Base-by-base conservation (phyloP, 53 echinoderm and acorn worm species). In the Mesocentrotus franciscanus region DNA sequence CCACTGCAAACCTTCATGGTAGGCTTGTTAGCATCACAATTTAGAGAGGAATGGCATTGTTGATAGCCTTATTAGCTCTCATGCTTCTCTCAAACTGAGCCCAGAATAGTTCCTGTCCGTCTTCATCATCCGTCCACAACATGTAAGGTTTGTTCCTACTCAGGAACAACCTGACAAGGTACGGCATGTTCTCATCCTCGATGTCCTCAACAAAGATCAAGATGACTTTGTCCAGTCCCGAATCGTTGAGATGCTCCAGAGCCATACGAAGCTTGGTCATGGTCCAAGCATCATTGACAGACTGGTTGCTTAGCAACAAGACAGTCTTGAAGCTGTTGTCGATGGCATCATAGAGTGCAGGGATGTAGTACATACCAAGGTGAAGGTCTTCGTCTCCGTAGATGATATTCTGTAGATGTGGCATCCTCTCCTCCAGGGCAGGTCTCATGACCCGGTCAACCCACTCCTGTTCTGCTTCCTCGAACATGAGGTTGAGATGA, bases 261-360 rank as follows among this genome's bases (percentile, higher is more conserved):
- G 78, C 78, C 78, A 78, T 60, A 36, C 59, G 90, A 12, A 90
- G 90, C 90, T 90, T 90, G 10, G 90, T 90, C 90, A 90, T 90
- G 27, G 60, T 60, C 90, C 90, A 90, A 30, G 90, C 90, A 60
- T 90, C 90, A 7, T 90, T 17, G 1, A 60, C 29, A 16, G 27
- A 90, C 60, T 32, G 4, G 29, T 60, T 90, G 60, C 90, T 90
- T 27, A 90, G 58, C 90, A 90, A 60, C 90, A 90, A 32, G 59
- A 90, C 90, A 59, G 90, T 90, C 90, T 90, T 90, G 90, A 90
- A 90, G 90, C 90, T 90, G 60, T 90, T 90, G 90, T 90, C 90
- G 29, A 90, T 57, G 60, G 90, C 90, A 32, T 90, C 90, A 27
- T 58, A 90, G 90, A 90, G 32, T 27, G 90, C 90, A 29, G 59